Conservation (phyloP, 2,797 vertebrate species). For the Squalus acanthias region DNA sequence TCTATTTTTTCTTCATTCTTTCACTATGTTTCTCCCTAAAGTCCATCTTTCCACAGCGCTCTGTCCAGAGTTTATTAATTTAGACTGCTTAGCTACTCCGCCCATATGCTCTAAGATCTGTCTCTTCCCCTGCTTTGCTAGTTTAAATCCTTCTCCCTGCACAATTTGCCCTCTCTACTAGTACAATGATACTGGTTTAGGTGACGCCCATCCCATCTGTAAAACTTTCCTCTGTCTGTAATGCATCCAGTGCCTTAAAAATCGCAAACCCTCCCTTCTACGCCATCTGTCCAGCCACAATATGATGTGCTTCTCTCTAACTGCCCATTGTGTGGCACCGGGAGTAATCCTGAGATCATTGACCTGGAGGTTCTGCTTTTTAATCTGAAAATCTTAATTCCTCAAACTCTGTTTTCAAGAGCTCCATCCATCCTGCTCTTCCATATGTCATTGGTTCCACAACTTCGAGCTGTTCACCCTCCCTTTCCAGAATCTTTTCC, state of each 20-base stretch:
- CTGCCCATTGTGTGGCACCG: background rate
- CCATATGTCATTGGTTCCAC: no score
- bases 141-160: no score
- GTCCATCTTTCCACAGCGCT: background rate
- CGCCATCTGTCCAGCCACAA: background rate
- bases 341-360: background rate
- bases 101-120: background rate
- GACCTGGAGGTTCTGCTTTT: background rate
- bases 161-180: no score
- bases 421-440: no score
- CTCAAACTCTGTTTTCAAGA: background rate
- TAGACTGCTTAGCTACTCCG: background rate
- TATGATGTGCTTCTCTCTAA: background rate
- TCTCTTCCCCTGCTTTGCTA: no score
- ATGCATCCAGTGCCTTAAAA: background rate
- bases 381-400: background rate
- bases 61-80: background rate
- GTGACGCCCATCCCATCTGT: background rate
- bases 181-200: background rate
- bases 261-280: background rate
- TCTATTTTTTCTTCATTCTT: background rate
- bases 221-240: background rate
- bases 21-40: background rate
- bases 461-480: background rate
- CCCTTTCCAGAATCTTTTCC: background rate